Conservation (phyloP, 53 echinoderm and acorn worm genomes). For the Apostichopus leukothele region DNA sequence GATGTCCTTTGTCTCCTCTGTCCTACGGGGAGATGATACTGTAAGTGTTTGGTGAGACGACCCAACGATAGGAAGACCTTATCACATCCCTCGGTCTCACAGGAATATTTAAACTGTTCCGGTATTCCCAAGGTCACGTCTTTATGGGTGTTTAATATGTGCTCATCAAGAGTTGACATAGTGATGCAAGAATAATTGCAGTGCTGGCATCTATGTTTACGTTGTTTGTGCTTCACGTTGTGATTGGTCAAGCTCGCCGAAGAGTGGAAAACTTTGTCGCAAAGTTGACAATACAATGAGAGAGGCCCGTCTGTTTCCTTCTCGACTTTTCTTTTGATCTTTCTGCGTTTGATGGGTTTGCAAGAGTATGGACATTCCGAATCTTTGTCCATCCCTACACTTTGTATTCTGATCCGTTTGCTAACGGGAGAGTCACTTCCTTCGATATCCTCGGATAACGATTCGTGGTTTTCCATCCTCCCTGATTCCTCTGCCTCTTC, state of each 20-base stretch:
- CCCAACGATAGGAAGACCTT: background rate
- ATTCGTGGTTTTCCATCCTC: background rate
- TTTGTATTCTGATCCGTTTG: background rate
- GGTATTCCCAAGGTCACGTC: slow-evolving; percentile 51
- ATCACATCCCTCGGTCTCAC: slow-evolving; percentile 5
- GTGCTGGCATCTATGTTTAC: slow-evolving; percentile 26
- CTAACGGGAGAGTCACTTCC: background rate
- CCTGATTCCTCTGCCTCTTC: no score
- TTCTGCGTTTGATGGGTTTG: background rate
- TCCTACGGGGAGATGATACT: background rate
- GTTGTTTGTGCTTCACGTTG: slow-evolving; percentile 42
- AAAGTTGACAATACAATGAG: slow-evolving; percentile 38
- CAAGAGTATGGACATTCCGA: background rate
- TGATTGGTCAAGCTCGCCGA: slow-evolving; percentile 36
- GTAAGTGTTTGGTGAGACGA: slow-evolving; percentile 20
- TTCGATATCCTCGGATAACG: background rate
- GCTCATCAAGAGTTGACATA: slow-evolving; percentile 49
- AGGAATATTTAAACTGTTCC: slow-evolving; percentile 18
- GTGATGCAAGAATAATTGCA: slow-evolving; percentile 39
- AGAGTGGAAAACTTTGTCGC: slow-evolving; percentile 45
- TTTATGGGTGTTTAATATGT: slow-evolving; percentile 50
- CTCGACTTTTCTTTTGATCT: background rate
- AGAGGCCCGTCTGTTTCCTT: background rate
- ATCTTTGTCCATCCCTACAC: no score
- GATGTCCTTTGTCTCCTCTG: background rate